phyloP scores from a whole-genome alignment of 2,888 invertebrate genomes.

The Hirtodrosophila duncani region DNA sequence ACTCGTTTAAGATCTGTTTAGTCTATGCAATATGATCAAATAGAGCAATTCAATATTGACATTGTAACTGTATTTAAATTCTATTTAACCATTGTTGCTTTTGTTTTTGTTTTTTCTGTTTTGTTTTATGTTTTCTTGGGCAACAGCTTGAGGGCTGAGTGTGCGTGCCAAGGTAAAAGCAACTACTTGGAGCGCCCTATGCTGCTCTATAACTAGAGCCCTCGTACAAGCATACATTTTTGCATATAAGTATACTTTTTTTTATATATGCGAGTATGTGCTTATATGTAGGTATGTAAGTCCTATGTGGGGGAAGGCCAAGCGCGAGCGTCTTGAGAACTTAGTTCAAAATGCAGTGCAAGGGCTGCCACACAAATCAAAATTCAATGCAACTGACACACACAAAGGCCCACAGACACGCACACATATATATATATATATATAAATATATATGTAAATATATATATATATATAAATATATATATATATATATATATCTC shows the following conservation, averaged over 20 bases:
- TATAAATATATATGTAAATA: no score
- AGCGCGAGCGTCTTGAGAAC: slow-evolving; percentile 28
- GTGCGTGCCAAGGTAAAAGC: slow-evolving; percentile 24
- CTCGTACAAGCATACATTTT: no score
- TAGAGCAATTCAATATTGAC: neutral
- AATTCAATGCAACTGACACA: slow-evolving; percentile 13
- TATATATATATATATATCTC: no score
- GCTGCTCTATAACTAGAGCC: no score
- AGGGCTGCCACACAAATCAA: slow-evolving; percentile 25
- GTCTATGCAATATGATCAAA: no score
- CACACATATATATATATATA: neutral
- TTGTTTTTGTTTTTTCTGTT: slow-evolving; percentile 18
- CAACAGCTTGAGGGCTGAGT: slow-evolving; percentile 34
- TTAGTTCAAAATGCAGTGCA: slow-evolving; percentile 30
- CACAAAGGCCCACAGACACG: slow-evolving; percentile 1
- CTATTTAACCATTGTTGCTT: neutral
- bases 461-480: no score
- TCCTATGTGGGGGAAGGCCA: slow-evolving; percentile 44
- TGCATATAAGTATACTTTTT: slow-evolving; percentile 12
- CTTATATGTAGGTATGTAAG: no score
- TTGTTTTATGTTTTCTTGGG: slow-evolving; percentile 15
- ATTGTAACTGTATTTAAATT: slow-evolving; percentile 14
- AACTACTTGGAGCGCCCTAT: slow-evolving; percentile 16
- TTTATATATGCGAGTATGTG: slow-evolving; percentile 22
- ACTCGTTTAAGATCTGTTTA: no score